These are phyloP conservation scores for Haliclystus octoradiatus DNA, from an alignment of 30 jellyfish, hydroid and myxozoan species.

Conservation along the genomic window DNA sequence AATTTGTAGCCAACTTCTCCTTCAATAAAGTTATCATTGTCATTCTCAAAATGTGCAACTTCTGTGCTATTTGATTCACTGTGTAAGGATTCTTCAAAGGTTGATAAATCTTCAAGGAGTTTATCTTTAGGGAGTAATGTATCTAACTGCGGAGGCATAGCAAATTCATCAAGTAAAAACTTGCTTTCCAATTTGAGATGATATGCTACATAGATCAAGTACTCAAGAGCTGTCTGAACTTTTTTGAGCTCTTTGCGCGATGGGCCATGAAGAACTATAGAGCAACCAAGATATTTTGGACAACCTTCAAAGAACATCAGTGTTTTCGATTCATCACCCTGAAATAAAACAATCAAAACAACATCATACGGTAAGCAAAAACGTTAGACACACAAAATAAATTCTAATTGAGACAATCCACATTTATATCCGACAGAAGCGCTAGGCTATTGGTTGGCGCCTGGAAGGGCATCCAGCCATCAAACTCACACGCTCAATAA, in stretches of 20 bases:
- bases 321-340: slow-evolving; percentile 65
- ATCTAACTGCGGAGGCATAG: slow-evolving; percentile 82
- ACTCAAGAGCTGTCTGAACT: slow-evolving; percentile 64
- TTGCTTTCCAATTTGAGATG: slow-evolving; percentile 73
- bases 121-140: background rate
- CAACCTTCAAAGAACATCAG: slow-evolving; percentile 94
- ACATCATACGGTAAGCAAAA: background rate
- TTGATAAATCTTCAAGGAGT: background rate
- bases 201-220: slow-evolving; percentile 80
- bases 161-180: slow-evolving; percentile 83
- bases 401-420: too few species aligned
- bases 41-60: slow-evolving; percentile 1
- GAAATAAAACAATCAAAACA: background rate
- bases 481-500: too few species aligned
- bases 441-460: too few species aligned
- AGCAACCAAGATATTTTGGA: slow-evolving; percentile 91
- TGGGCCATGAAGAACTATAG: slow-evolving; percentile 79
- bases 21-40: slow-evolving; percentile 7
- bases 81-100: slow-evolving; percentile 25
- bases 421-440: too few species aligned
- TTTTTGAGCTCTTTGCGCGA: slow-evolving; percentile 34
- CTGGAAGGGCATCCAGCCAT: too few species aligned
- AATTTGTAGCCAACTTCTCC: slow-evolving; percentile 42
- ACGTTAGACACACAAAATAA: too few species aligned
- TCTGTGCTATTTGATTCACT: slow-evolving; percentile 28